Evolutionary conservation across 2,113 vertebrate genomes (phyloP).

Genomic region (Petroica traversi): DNA sequence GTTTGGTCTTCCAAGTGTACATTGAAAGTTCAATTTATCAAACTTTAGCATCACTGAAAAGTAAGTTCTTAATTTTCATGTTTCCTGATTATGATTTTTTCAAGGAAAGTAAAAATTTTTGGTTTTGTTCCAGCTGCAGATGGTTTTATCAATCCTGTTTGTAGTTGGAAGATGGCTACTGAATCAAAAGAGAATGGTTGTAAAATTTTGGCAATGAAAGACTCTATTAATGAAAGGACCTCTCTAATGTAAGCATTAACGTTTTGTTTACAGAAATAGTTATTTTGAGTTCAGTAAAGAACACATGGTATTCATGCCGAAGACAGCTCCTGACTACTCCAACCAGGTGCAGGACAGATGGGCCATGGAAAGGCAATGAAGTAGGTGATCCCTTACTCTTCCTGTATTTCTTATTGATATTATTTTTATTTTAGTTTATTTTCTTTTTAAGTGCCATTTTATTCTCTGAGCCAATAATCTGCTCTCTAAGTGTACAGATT

Average conservation of each 20-base stretch:
- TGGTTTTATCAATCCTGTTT: neutral
- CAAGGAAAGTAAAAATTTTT: neutral
- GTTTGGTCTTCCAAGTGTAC: neutral
- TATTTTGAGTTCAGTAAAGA: neutral
- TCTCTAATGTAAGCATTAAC: neutral
- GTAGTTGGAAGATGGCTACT: neutral
- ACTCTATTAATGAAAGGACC: neutral
- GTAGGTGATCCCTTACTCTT: neutral
- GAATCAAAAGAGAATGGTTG: neutral
- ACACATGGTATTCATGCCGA: neutral
- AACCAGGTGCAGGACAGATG: constrained; percentile 28
- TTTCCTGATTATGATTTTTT: neutral
- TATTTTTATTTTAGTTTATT: neutral
- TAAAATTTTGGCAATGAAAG: neutral
- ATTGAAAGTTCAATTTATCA: neutral
- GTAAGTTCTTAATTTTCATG: neutral
- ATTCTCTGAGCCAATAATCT: neutral
- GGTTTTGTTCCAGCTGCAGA: neutral
- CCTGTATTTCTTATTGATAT: neutral
- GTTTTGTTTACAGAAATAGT: neutral
- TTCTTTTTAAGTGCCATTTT: neutral
- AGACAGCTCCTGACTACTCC: neutral
- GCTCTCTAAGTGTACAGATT: neutral
- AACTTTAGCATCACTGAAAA: neutral
- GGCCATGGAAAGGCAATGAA: neutral